Evolutionary conservation across 2,113 vertebrate species (phyloP), one percentile per base, ranked within the genome.

Genomic region (Centrocercus urophasianus): DNA sequence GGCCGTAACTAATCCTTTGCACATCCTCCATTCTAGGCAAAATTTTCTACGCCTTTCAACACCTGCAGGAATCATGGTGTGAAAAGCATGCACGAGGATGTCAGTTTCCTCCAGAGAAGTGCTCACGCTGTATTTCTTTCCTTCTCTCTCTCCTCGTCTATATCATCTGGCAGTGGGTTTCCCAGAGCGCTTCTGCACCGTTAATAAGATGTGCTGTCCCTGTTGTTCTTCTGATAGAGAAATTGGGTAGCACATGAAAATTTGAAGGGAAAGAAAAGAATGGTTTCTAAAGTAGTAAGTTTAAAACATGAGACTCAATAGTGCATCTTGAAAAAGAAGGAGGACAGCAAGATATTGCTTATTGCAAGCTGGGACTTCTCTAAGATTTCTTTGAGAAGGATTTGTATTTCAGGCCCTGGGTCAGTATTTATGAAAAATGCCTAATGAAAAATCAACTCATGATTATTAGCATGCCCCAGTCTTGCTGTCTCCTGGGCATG

Each of bases 241-340:
- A 93, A 79, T 38, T 40, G 64, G 38, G 13, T 76, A 85, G 81
- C 66, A 83, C 86, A 79, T 93, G 61, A 77, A 85, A 94, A 87
- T 43, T 70, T 81, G 36, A 91, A 72, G 69, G 50, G 54, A 34
- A 50, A 38, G 45, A 52, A 76, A 69, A 61, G 1, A 52, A 32
- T 67, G 5, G 38, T 83, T 85, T 91, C 47, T 40, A 65, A 90
- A 57, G 59, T 61, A 91, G 72, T 84, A 94, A 82, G 72, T 28
- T 56, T 30, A 32, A 42, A 93, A 36, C 20, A 47, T 89, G 10
- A 3, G 2, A 82, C 47, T 70, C n/a, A 34, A 54, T 81, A 83
- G 38, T 45, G 52, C 83, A 16, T 65, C n/a, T 28, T 36, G 76
- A 65, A 36, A 38, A 59, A 16, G 11, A 52, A 13, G n/a, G 13